phyloP scores from a whole-genome alignment of 2,797 vertebrate genomes.

The Gallinago nigripennis region DNA sequence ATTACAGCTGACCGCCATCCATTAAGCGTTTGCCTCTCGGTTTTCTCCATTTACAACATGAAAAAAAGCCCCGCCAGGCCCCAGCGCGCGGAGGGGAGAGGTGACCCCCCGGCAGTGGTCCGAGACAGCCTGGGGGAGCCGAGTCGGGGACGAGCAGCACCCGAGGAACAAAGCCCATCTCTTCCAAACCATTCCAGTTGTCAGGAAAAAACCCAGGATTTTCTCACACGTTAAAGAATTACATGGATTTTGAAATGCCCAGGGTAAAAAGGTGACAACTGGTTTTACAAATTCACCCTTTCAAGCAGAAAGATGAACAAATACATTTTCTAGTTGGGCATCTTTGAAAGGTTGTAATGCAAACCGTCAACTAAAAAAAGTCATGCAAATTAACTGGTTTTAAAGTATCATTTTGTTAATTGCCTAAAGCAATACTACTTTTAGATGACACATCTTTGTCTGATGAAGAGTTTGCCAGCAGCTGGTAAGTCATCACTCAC shows the following conservation, averaged over 20 bases:
- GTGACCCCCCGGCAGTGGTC: not conserved
- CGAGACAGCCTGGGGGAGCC: not conserved
- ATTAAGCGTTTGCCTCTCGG: not conserved
- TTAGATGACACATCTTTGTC: not conserved
- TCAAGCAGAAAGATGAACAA: not conserved
- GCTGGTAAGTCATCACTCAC: not conserved
- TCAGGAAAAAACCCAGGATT: not conserved
- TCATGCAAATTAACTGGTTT: not conserved
- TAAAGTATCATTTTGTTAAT: not conserved
- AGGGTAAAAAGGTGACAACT: not conserved
- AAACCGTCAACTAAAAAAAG: not conserved
- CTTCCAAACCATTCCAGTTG: not conserved
- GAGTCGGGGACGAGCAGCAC: not conserved
- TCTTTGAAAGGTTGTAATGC: not conserved
- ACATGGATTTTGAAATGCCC: not conserved
- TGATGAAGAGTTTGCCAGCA: not conserved
- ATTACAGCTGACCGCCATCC: not conserved
- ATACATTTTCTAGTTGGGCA: not conserved
- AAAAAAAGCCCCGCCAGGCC: not conserved
- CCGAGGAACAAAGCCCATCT: not conserved
- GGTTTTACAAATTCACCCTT: not conserved
- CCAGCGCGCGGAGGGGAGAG: rapidly evolving
- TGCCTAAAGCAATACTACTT: not conserved
- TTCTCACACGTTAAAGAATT: not conserved
- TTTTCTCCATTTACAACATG: not conserved